Conservation (phyloP, 2,797 vertebrate species). For the Tadarida brasiliensis region DNA sequence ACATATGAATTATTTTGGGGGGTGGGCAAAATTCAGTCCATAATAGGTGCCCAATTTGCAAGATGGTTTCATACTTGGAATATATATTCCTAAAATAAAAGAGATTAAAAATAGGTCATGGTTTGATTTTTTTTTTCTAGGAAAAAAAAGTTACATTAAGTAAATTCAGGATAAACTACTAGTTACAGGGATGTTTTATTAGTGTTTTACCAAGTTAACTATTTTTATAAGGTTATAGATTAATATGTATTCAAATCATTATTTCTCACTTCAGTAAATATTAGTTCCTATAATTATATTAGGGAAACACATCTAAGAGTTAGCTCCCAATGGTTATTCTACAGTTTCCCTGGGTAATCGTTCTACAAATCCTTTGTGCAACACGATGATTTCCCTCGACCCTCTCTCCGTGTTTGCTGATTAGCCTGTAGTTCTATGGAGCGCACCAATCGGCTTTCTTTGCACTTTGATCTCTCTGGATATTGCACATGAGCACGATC, state of each 20-base stretch:
- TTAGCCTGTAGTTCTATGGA: not conserved
- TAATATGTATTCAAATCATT: not conserved
- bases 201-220: not conserved
- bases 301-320: not conserved
- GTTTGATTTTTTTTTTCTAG: not conserved
- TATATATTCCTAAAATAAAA: not conserved
- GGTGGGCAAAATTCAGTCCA: not conserved
- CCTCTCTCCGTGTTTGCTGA: not conserved
- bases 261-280: not conserved
- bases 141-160: not conserved
- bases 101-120: not conserved
- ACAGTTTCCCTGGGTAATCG: not conserved
- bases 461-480: not conserved
- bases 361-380: not conserved
- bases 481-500: not conserved
- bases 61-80: not conserved
- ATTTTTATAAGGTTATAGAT: not conserved
- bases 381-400: fast-evolving
- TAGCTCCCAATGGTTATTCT: not conserved
- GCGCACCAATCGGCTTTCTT: fast-evolving
- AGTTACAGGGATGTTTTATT: not conserved
- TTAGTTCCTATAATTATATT: not conserved
- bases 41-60: not conserved
- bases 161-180: not conserved
- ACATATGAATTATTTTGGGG: not conserved